Percentiles rank a stretch among this genome's conserved stretches.
These are phyloP conservation scores for Helicolenus hilgendorfi DNA, from an alignment of 2,797 vertebrate species.

Conservation along the genomic window DNA sequence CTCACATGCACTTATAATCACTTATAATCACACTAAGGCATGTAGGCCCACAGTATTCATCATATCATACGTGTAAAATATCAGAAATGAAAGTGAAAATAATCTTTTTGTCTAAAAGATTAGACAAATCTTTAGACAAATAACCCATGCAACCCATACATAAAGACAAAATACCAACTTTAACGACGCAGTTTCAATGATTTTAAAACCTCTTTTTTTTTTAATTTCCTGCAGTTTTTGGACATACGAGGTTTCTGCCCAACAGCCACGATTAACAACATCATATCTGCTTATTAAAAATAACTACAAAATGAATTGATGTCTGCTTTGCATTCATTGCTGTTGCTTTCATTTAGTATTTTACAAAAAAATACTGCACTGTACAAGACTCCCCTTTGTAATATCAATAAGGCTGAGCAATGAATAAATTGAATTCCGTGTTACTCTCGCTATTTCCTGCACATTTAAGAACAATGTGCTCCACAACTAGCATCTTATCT, in stretches of 20 bases:
- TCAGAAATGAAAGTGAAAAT: too few species aligned
- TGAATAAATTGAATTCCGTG: constrained; percentile 37
- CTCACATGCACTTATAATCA: too few species aligned
- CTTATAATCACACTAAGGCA: rapidly evolving
- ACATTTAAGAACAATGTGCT: constrained; percentile 52
- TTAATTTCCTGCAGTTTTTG: neutral
- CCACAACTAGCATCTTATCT: constrained; percentile 48
- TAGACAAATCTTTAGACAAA: too few species aligned
- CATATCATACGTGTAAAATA: too few species aligned
- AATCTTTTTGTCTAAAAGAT: too few species aligned
- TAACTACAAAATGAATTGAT: neutral
- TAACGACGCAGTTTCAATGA: neutral
- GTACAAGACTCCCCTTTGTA: neutral
- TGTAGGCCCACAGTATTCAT: rapidly evolving
- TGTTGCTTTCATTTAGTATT: neutral
- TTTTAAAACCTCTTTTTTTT: neutral
- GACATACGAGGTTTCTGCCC: neutral
- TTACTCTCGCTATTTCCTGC: constrained; percentile 13
- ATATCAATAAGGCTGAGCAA: constrained; percentile 23
- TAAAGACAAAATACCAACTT: neutral
- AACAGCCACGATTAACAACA: neutral
- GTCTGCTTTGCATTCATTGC: neutral
- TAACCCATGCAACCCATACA: neutral
- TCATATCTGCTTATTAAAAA: neutral
- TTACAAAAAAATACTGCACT: neutral